Conservation (phyloP, 2,113 vertebrate species). For the Peromyscus polionotus region DNA sequence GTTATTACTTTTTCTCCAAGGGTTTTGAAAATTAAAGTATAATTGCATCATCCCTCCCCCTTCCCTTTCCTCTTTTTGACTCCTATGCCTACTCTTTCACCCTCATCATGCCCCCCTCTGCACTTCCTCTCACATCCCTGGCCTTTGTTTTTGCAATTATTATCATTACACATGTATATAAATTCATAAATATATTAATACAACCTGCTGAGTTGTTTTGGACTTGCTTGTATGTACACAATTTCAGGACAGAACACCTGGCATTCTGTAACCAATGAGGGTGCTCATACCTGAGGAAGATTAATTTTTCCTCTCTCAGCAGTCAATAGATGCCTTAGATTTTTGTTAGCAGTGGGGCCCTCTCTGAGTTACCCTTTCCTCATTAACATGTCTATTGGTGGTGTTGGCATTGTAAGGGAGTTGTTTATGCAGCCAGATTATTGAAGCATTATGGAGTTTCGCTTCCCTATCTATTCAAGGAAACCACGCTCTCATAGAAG, state of each 20-base stretch:
- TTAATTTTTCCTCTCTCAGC: not conserved
- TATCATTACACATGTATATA: not conserved
- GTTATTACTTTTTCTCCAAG: not conserved
- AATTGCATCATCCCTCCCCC: not conserved
- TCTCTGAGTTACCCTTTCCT: not conserved
- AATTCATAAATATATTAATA: not conserved
- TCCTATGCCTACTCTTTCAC: not conserved
- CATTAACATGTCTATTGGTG: not conserved
- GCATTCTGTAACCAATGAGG: not conserved
- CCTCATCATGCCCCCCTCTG: not conserved
- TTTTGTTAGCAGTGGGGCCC: not conserved
- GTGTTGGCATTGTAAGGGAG: not conserved
- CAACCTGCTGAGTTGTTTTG: not conserved
- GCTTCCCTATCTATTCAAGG: not conserved
- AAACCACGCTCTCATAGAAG: not conserved
- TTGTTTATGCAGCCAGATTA: not conserved
- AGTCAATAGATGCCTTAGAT: not conserved
- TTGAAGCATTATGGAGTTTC: not conserved
- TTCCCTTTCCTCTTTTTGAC: not conserved
- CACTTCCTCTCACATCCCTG: not conserved
- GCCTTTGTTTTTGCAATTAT: not conserved
- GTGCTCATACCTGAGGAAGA: not conserved
- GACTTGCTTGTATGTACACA: not conserved
- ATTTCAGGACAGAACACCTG: not conserved
- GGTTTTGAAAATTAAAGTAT: not conserved